Percentiles rank a stretch among this genome's conserved stretches.
phyloP scores from a whole-genome alignment of 2,113 vertebrate genomes.

The Spheniscus mendiculus region DNA sequence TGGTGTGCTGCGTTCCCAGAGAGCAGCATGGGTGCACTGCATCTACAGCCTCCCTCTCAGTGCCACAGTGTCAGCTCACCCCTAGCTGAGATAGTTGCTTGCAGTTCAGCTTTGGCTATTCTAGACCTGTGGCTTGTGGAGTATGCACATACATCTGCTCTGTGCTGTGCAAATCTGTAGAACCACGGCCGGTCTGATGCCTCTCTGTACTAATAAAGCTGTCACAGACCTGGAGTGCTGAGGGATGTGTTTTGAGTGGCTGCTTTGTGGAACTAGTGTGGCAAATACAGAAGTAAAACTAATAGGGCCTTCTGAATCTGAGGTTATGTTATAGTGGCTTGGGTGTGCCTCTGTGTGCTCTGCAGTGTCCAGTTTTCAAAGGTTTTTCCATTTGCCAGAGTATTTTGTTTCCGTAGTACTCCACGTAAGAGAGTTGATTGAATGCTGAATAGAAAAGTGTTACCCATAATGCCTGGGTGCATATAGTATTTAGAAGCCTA shows the following conservation, averaged over 20 bases:
- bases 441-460: neutral
- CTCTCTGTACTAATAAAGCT: neutral
- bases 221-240: neutral
- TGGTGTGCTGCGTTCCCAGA: neutral
- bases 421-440: neutral
- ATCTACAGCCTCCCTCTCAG: neutral
- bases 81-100: neutral
- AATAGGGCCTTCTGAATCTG: neutral
- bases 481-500: neutral
- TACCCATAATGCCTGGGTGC: neutral
- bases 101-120: neutral
- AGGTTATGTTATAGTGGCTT: neutral
- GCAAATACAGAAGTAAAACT: neutral
- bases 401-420: neutral
- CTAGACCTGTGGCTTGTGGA: neutral
- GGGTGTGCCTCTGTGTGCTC: neutral
- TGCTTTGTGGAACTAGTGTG: neutral
- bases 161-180: neutral
- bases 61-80: rapidly evolving
- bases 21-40: neutral
- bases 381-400: neutral
- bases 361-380: neutral
- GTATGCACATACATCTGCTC: rapidly evolving
- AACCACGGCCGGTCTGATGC: neutral
- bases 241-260: neutral